phyloP scores from a whole-genome alignment of 2,113 vertebrate species.

The Platichthys flesus region DNA sequence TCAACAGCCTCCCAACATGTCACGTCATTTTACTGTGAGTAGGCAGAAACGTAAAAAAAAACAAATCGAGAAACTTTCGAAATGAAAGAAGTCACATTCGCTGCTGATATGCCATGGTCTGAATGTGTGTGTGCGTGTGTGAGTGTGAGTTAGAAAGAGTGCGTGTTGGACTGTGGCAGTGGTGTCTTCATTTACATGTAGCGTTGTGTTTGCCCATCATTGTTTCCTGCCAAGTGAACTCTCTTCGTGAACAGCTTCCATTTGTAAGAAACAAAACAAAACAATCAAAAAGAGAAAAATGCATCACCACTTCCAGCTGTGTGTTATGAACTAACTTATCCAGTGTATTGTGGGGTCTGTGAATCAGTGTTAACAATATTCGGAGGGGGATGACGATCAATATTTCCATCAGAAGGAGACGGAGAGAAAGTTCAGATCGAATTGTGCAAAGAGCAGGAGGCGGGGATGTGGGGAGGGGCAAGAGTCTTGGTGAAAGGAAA shows the following conservation, averaged over 20 bases:
- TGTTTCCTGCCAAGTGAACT: slow-evolving; percentile 53
- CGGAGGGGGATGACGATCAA: slow-evolving; percentile 40
- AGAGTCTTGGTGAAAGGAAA: slow-evolving; percentile 50
- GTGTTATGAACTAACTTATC: slow-evolving; percentile 73
- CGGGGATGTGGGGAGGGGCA: slow-evolving; percentile 39
- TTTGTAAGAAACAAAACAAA: slow-evolving; percentile 58
- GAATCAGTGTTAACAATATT: slow-evolving; percentile 71
- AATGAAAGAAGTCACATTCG: slow-evolving; percentile 45
- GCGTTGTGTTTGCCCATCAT: slow-evolving; percentile 31
- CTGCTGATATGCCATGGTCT: slow-evolving; percentile 49
- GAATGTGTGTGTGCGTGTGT: slow-evolving; percentile 7
- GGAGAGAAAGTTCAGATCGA: slow-evolving; percentile 36
- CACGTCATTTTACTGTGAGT: slow-evolving; percentile 19
- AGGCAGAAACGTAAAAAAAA: slow-evolving; percentile 28
- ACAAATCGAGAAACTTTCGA: slow-evolving; percentile 17
- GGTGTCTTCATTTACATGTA: slow-evolving; percentile 43
- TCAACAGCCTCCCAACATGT: slow-evolving; percentile 23
- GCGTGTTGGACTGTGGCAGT: slow-evolving; percentile 33
- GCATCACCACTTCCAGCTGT: slow-evolving; percentile 63
- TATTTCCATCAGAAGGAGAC: slow-evolving; percentile 56
- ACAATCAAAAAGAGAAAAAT: slow-evolving; percentile 43
- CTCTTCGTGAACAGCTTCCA: slow-evolving; percentile 56
- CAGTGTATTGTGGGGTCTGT: slow-evolving; percentile 74
- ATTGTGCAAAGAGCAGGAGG: slow-evolving; percentile 49
- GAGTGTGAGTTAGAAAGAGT: slow-evolving; percentile 7